Evolutionary conservation across 53 echinoderm and acorn worm species (phyloP), one percentile per base, ranked within the genome.

Genomic region (Pentamera pediparva): DNA sequence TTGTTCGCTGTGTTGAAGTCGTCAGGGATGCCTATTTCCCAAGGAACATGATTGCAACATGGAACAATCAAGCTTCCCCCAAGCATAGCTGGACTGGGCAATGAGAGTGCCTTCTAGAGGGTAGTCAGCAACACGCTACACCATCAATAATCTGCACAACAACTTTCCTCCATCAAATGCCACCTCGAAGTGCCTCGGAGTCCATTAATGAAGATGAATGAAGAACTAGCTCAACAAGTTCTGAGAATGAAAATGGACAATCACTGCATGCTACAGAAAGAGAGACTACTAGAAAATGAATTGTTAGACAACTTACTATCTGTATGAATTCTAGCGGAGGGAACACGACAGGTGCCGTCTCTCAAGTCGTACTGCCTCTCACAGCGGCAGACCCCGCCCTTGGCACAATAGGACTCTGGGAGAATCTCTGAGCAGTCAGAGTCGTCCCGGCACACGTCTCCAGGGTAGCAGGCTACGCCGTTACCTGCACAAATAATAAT

Each of bases 401-500:
- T 37, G 40, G 73, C 61, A 70, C 93, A 93, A 51, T 81, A 35
- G 20, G 81, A 84, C 61, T 93, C 75, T 19, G 75, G 83, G 15
- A 89, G 81, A 47, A 40, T 47, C 1, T 41, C 30, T 2, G 81
- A 73, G 31, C 93, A 93, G 78, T 86, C 90, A 26, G 65, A 25
- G 43, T 90, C 75, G 1, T 73, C 48, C 20, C 55, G 33, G 55
- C 93, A 93, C 24, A 81, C 89, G 41, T 59, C 37, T 31, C 58
- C 31, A 5, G 89, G 93, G 64, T 77, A 93, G 50, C 93, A 93
- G 0, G 35, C 19, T n/a, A 43, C 52, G 32, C 87, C 89, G 52
- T 86, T 63, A 69, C 93, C 92, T 91, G 20, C 13, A 50, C 9
- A 35, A 17, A 37, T 15, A n/a, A 62, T 3, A 50, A 50, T 10